Evolutionary conservation across 2,888 invertebrate species (phyloP).

Genomic region (Gerris lacustris): DNA sequence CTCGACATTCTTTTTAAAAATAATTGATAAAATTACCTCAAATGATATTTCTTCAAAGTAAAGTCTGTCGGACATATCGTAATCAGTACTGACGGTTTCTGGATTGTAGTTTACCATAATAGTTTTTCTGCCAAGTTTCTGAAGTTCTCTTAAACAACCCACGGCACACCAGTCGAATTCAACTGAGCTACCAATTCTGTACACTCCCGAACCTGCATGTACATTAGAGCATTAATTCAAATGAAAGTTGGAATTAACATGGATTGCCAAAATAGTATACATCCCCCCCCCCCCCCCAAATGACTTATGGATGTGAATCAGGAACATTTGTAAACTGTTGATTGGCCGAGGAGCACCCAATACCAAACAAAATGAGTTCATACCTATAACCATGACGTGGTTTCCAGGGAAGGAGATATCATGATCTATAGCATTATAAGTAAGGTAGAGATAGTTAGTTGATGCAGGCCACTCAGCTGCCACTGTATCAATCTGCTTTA

Average conservation of each 20-base stretch:
- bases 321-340: no score
- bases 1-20: no score
- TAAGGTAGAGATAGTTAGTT: constrained; percentile 96
- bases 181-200: constrained; percentile 95
- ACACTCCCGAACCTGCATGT: constrained; percentile 68
- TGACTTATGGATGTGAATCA: no score
- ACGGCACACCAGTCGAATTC: constrained; percentile 99
- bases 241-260: constrained; percentile 8
- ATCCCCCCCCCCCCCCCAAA: background rate
- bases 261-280: constrained; percentile 11
- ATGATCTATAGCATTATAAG: constrained; percentile 78
- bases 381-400: constrained; percentile 75
- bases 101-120: constrained; percentile 99
- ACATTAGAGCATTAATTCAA: constrained; percentile 7
- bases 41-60: constrained; percentile 99
- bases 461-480: constrained; percentile 98
- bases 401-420: constrained; percentile 72
- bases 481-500: constrained; percentile 97
- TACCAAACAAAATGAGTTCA: background rate
- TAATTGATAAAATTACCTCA: constrained; percentile 45
- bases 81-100: constrained; percentile 98
- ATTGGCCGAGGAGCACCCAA: no score
- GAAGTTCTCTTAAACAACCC: constrained; percentile 81
- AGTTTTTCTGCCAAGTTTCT: constrained; percentile 75
- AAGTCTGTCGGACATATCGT: constrained; percentile 95